Conservation (phyloP, 2,888 invertebrate species). For the Drosophila sordidula region DNA sequence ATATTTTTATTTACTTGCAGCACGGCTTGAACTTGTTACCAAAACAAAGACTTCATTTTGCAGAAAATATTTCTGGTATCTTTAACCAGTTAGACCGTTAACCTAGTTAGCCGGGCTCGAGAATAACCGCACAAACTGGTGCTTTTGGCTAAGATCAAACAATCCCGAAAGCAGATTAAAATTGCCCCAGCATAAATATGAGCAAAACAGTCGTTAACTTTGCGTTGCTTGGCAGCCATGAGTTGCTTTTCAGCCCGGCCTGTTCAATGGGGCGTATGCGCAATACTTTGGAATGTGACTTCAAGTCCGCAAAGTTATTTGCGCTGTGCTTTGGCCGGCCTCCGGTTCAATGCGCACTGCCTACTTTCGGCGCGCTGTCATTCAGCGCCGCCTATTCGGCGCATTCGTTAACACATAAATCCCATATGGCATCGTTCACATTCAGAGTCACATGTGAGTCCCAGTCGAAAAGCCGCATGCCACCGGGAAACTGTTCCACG, state of each 20-base stretch:
- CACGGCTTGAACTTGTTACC: no score
- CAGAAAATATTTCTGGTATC: no score
- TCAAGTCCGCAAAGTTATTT: conserved; percentile 6
- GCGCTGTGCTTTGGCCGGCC: neutral
- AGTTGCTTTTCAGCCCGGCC: neutral
- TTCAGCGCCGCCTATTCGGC: conserved; percentile 24
- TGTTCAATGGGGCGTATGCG: conserved; percentile 40
- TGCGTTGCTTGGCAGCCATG: no score
- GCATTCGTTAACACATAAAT: conserved; percentile 46
- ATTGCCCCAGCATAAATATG: neutral
- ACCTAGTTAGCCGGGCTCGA: neutral
- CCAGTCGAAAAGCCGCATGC: conserved; percentile 8
- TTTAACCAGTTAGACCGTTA: neutral
- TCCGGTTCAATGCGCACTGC: conserved; percentile 28
- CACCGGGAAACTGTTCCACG: neutral
- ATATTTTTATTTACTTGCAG: no score
- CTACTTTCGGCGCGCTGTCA: conserved; percentile 7
- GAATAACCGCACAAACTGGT: neutral
- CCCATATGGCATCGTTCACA: conserved; percentile 34
- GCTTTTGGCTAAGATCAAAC: neutral
- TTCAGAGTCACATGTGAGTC: conserved; percentile 36
- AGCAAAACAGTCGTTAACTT: neutral
- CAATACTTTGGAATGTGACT: conserved; percentile 18
- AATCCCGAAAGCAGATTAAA: neutral
- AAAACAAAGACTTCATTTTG: no score